Evolutionary conservation across 2,888 invertebrate species (phyloP), one percentile per base, ranked within the genome.

Genomic region (Philaethria dido): DNA sequence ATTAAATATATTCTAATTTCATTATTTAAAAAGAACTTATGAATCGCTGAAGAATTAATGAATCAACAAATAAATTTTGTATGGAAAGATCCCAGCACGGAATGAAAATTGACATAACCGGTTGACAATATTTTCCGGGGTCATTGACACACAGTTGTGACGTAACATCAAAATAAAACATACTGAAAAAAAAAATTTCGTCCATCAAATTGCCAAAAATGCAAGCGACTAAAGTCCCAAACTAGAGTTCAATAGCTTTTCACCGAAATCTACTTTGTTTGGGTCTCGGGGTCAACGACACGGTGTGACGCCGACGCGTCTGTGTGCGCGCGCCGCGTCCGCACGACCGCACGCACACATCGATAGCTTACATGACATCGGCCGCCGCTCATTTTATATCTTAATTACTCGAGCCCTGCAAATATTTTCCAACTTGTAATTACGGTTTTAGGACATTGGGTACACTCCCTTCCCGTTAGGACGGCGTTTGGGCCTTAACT

Each of bases 261-360:
- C 90, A 92, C 91, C 92, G 89, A 92, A 92, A 89, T 91, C 89
- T 87, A 91, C 91, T 89, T 90, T 92, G 92, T 92, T 92, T 92
- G 91, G 92, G 92, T 89, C 88, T 86, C 77, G 82, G 88, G 93
- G 89, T 90, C 91, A 83, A 84, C 77, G 92, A 87, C 82, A 89
- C 80, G 77, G 75, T 80, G 83, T 88, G 89, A 88, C 89, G 90
- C 86, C 85, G 74, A 73, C 77, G 75, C 74, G 83, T 71, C 74
- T 81, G 87, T 89, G 89, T 89, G 91, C 86, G 87, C 82, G 83
- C 85, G 82, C 80, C 84, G 80, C 75, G 79, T 86, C 72, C 75
- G 76, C 74, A 82, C 81, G 80, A 77, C 77, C 80, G 76, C 81
- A 86, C 89, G 76, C 86, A 87, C 86, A 87, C 89, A 82, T 70